Evolutionary conservation across 2,888 invertebrate genomes (phyloP).

Genomic region (Pteria penguin): DNA sequence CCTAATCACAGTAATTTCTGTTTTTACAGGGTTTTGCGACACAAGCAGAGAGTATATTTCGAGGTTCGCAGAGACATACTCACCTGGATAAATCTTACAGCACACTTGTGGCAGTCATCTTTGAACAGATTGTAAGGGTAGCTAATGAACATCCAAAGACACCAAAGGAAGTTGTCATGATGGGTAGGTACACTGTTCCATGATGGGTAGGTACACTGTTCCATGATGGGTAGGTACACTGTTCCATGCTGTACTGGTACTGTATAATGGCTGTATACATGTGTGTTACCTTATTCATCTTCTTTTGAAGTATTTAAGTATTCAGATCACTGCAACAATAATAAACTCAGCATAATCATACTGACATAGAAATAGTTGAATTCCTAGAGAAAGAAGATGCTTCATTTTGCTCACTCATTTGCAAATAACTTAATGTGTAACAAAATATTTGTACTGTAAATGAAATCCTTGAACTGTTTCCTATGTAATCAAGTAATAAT

Average conservation of each 20-base stretch:
- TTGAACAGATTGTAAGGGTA: conserved; percentile 89
- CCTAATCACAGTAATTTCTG: background rate
- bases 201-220: conserved; percentile 86
- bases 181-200: conserved; percentile 85
- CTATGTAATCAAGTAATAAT: no score
- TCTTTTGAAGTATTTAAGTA: no score
- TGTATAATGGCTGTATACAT: no score
- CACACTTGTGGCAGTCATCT: conserved; percentile 86
- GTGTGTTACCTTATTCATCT: no score
- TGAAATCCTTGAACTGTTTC: no score
- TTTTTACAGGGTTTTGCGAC: conserved; percentile 87
- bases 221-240: conserved; percentile 86
- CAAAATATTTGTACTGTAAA: no score
- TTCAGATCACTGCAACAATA: no score
- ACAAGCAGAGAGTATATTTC: conserved; percentile 92
- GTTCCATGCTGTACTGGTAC: conserved; percentile 88
- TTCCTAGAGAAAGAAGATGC: no score
- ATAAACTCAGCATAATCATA: no score
- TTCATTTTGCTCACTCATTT: no score
- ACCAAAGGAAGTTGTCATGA: conserved; percentile 93
- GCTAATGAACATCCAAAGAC: conserved; percentile 93
- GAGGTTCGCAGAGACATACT: conserved; percentile 88
- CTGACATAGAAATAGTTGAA: no score
- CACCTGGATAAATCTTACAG: conserved; percentile 79
- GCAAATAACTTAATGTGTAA: no score